Evolutionary conservation across 2,888 invertebrate genomes (phyloP).

Genomic region (Osmoderma eremita): DNA sequence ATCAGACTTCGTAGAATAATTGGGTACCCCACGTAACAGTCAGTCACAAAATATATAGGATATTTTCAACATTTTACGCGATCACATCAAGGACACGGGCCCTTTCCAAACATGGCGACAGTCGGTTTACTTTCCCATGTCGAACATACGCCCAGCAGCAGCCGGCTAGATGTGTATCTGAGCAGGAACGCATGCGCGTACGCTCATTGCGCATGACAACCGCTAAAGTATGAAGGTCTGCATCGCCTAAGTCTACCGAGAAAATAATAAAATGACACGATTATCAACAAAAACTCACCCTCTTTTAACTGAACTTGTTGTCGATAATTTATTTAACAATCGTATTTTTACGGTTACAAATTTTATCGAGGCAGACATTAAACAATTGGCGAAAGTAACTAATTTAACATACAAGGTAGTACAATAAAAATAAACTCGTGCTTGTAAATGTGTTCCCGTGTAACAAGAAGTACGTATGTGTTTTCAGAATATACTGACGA

Average conservation of each 20-base stretch:
- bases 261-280: slow-evolving; percentile 48
- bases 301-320: slow-evolving; percentile 62
- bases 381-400: slow-evolving; percentile 64
- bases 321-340: slow-evolving; percentile 65
- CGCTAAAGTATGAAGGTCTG: slow-evolving; percentile 39
- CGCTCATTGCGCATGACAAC: slow-evolving; percentile 46
- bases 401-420: slow-evolving; percentile 53
- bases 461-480: slow-evolving; percentile 1
- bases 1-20: slow-evolving; percentile 64
- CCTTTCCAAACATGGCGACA: slow-evolving; percentile 68
- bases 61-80: slow-evolving; percentile 66
- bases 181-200: slow-evolving; percentile 50
- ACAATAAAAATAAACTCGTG: slow-evolving; percentile 13
- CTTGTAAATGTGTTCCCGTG: not conserved
- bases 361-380: slow-evolving; percentile 69
- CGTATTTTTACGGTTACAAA: slow-evolving; percentile 69
- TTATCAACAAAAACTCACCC: slow-evolving; percentile 52
- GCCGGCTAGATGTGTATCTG: slow-evolving; percentile 50
- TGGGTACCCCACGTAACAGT: slow-evolving; percentile 68
- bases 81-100: slow-evolving; percentile 63
- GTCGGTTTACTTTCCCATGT: slow-evolving; percentile 58
- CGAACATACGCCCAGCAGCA: slow-evolving; percentile 52
- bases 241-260: slow-evolving; percentile 9
- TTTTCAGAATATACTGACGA: slow-evolving; percentile 61
- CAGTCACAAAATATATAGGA: slow-evolving; percentile 65